Evolutionary conservation across 2,797 vertebrate genomes (phyloP).

Genomic region (Clarias fuscus): DNA sequence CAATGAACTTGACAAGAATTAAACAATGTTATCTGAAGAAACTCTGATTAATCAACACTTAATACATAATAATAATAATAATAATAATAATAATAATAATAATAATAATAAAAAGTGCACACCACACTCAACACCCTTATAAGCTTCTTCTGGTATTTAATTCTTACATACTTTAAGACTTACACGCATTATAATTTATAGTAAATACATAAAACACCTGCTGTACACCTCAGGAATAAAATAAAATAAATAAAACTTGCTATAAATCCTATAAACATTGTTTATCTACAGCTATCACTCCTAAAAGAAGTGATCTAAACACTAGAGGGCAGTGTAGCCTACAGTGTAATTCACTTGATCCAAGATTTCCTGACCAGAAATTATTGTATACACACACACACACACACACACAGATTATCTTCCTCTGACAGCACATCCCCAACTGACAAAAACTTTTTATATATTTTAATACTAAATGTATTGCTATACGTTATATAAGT

Average conservation of each 20-base stretch:
- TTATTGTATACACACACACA: too few relatives aligned
- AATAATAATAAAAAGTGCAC: neutral
- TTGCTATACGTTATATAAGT: too few relatives aligned
- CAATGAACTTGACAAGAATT: neutral
- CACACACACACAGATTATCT: neutral
- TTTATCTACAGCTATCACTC: neutral
- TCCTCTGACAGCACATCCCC: neutral
- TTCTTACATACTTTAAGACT: neutral
- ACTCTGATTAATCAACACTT: neutral
- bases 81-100: neutral
- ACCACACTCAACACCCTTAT: neutral
- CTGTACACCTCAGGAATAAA: neutral
- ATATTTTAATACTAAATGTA: too few relatives aligned
- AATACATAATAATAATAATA: neutral
- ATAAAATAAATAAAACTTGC: too few relatives aligned
- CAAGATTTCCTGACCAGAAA: neutral
- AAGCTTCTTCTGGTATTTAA: neutral
- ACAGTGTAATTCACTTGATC: constrained; percentile 23
- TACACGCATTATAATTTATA: neutral
- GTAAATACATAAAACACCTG: neutral
- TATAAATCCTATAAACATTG: too few relatives aligned
- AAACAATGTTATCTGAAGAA: neutral
- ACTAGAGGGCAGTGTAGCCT: constrained; percentile 64
- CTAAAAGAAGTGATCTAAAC: constrained; percentile 34
- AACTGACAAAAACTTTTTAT: too few relatives aligned